These are phyloP conservation scores for Drepanosiphum platanoidis DNA, from an alignment of 2,888 invertebrate genomes.

Conservation along the genomic window DNA sequence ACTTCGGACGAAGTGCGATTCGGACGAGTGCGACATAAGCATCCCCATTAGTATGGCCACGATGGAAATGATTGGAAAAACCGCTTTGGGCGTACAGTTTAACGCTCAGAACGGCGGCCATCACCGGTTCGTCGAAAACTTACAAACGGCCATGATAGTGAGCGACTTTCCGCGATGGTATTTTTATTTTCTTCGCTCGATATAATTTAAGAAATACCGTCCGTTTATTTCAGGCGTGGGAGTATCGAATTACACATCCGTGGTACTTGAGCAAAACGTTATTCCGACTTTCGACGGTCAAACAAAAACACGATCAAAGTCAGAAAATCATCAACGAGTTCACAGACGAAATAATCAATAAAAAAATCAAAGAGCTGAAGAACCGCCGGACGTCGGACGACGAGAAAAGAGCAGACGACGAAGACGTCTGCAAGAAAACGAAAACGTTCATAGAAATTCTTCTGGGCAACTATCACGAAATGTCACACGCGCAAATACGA, in stretches of 20 bases:
- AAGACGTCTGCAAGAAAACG: slow-evolving; percentile 14
- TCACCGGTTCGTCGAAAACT: slow-evolving; percentile 55
- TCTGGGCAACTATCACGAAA: slow-evolving; percentile 36
- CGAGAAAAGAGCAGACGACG: background rate
- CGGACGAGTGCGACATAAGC: slow-evolving; percentile 40
- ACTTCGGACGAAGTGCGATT: slow-evolving; percentile 13
- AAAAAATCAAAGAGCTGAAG: slow-evolving; percentile 4
- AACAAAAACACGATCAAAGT: slow-evolving; percentile 16
- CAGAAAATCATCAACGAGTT: slow-evolving; percentile 52
- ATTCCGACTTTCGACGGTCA: slow-evolving; percentile 24
- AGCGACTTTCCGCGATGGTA: background rate
- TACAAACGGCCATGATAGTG: slow-evolving; percentile 37
- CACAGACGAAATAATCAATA: slow-evolving; percentile 42
- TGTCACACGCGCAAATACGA: slow-evolving; percentile 56
- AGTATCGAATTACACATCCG: slow-evolving; percentile 39
- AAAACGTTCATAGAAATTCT: slow-evolving; percentile 54
- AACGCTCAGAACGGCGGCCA: slow-evolving; percentile 61
- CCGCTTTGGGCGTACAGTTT: slow-evolving; percentile 63
- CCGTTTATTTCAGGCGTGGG: slow-evolving; percentile 32
- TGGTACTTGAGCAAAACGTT: slow-evolving; percentile 52
- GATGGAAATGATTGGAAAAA: slow-evolving; percentile 63
- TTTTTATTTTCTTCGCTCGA: background rate
- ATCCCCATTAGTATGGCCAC: slow-evolving; percentile 61
- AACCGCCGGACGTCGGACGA: background rate
- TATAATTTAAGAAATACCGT: background rate